Evolutionary conservation across 2,113 vertebrate genomes (phyloP).

Genomic region (Gymnocephalus cernua): DNA sequence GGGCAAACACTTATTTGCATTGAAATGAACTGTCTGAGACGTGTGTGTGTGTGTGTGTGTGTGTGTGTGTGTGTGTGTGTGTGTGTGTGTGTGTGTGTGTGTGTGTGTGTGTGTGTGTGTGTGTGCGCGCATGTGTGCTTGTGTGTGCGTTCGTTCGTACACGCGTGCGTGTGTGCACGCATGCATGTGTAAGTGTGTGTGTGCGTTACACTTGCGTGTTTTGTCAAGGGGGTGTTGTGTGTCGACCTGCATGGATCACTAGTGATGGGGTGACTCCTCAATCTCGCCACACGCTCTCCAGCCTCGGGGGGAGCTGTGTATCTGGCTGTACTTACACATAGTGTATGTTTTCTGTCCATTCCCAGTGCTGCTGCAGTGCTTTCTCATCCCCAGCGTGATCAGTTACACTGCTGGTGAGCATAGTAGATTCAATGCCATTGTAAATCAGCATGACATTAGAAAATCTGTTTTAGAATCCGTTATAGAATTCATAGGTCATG

Average conservation of each 20-base stretch:
- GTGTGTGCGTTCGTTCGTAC: background rate
- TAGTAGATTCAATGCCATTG: conserved; percentile 5
- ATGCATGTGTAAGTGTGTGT: conserved; percentile 24
- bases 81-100: conserved; percentile 18
- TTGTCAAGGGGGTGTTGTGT: conserved; percentile 49
- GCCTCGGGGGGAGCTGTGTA: conserved; percentile 37
- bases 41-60: conserved; percentile 34
- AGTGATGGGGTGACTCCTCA: conserved; percentile 66
- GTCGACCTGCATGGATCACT: conserved; percentile 64
- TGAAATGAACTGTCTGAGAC: conserved; percentile 76
- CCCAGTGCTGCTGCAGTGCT: conserved; percentile 20
- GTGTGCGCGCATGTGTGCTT: background rate
- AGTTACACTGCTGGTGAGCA: background rate
- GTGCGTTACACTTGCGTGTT: conserved; percentile 43
- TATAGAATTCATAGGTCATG: conserved; percentile 15
- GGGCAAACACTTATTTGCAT: conserved; percentile 76
- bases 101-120: background rate
- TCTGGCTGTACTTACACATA: conserved; percentile 52
- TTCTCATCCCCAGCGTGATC: conserved; percentile 20
- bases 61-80: conserved; percentile 1
- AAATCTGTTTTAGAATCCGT: conserved; percentile 8
- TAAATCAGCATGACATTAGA: conserved; percentile 44
- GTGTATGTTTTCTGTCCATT: conserved; percentile 34
- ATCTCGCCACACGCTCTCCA: conserved; percentile 33
- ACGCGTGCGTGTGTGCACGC: conserved; percentile 25